phyloP scores from a whole-genome alignment of 2,797 vertebrate species.

The Streptopelia turtur region DNA sequence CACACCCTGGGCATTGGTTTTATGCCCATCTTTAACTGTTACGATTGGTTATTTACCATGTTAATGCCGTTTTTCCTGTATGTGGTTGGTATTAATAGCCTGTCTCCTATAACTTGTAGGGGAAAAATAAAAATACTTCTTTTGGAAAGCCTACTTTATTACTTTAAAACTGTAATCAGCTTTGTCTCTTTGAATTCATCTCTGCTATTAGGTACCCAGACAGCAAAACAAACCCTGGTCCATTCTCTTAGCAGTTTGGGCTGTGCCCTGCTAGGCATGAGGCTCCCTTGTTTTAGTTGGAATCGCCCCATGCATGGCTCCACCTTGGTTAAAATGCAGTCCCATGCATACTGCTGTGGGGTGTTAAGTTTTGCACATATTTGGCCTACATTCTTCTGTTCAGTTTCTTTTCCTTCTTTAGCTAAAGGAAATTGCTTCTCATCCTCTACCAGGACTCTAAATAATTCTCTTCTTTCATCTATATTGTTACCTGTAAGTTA shows the following conservation, averaged over 20 bases:
- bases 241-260: not conserved
- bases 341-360: not conserved
- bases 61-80: not conserved
- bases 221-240: not conserved
- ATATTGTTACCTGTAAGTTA: constrained; percentile 44
- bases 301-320: not conserved
- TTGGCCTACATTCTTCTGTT: constrained; percentile 6
- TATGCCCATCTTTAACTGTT: not conserved
- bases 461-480: constrained; percentile 56
- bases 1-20: rapidly evolving
- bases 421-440: constrained; percentile 26
- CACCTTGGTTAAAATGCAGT: not conserved
- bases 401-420: constrained; percentile 13
- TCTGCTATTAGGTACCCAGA: not conserved
- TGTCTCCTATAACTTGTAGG: not conserved
- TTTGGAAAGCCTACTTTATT: not conserved
- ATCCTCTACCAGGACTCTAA: not conserved
- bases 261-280: not conserved
- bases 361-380: not conserved
- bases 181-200: not conserved
- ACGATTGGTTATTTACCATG: not conserved
- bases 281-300: rapidly evolving
- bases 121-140: not conserved
- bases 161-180: not conserved
- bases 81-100: not conserved